Percentiles rank a stretch among this genome's conserved stretches.
Evolutionary conservation across 2,113 vertebrate genomes (phyloP).

Genomic region (Erythrocercus mccallii): DNA sequence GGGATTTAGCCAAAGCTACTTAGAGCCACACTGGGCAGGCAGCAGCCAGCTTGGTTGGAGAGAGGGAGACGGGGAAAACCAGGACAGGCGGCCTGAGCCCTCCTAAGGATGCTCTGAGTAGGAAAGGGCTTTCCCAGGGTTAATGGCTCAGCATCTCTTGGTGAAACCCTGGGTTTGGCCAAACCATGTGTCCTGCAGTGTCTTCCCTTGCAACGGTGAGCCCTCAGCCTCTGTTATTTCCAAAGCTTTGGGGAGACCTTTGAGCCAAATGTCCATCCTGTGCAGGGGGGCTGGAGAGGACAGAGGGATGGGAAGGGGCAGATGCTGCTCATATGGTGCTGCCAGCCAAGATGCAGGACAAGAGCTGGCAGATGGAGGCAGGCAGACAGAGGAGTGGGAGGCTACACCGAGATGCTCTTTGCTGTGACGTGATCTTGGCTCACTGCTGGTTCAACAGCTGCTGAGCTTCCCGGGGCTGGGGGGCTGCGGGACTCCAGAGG

Average conservation of each 20-base stretch:
- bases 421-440: conserved; percentile 26
- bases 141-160: background rate
- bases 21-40: background rate
- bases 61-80: background rate
- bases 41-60: background rate
- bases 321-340: fast-evolving
- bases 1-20: conserved; percentile 44
- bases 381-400: background rate
- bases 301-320: background rate
- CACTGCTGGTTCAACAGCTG: background rate
- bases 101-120: background rate
- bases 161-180: background rate
- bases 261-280: background rate
- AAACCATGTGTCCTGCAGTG: fast-evolving
- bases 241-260: background rate
- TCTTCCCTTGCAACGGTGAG: background rate
- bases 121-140: background rate
- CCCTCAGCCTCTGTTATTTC: background rate
- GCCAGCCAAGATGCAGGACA: background rate
- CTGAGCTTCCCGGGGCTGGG: background rate
- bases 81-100: background rate
- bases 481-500: background rate
- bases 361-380: background rate
- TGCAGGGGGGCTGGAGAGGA: background rate
- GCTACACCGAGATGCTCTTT: fast-evolving